Percentiles rank a stretch among this genome's conserved stretches.
phyloP scores from a whole-genome alignment of 1,140 invertebrate species.

The Papilio polytes region DNA sequence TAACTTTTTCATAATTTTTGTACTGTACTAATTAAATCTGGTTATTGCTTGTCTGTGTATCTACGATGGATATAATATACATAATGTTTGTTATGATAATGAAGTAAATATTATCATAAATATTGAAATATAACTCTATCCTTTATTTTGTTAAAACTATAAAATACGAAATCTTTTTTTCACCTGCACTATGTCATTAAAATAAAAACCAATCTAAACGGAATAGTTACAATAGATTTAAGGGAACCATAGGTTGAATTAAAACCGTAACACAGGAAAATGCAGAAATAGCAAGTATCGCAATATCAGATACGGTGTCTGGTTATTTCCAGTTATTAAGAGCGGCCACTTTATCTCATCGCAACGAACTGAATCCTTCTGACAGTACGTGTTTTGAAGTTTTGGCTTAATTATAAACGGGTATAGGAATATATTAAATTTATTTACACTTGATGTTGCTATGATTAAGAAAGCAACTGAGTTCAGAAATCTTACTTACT shows the following conservation, averaged over 20 bases:
- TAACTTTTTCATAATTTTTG: too few relatives aligned
- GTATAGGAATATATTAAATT: background rate
- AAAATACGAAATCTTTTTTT: background rate
- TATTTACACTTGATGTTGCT: background rate
- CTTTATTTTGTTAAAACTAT: too few relatives aligned
- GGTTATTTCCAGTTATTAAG: conserved; percentile 58
- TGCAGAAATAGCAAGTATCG: conserved; percentile 42
- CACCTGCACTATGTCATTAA: background rate
- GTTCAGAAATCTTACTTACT: too few relatives aligned
- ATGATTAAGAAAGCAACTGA: background rate
- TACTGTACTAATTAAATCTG: too few relatives aligned
- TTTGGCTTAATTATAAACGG: conserved; percentile 5
- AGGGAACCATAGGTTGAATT: conserved; percentile 54
- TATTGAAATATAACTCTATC: too few relatives aligned
- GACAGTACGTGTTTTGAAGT: conserved; percentile 28
- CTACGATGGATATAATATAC: too few relatives aligned
- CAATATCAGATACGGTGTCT: conserved; percentile 50
- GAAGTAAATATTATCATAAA: too few relatives aligned
- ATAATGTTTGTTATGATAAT: too few relatives aligned
- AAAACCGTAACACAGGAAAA: conserved; percentile 46
- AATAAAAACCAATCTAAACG: conserved; percentile 4
- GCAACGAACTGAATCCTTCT: conserved; percentile 52
- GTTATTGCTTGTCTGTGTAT: too few relatives aligned
- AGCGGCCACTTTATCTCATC: conserved; percentile 49
- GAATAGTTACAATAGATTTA: conserved; percentile 32